These are phyloP conservation scores for Loxodonta africana DNA, from an alignment of 2,113 vertebrate genomes.

Conservation along the genomic window DNA sequence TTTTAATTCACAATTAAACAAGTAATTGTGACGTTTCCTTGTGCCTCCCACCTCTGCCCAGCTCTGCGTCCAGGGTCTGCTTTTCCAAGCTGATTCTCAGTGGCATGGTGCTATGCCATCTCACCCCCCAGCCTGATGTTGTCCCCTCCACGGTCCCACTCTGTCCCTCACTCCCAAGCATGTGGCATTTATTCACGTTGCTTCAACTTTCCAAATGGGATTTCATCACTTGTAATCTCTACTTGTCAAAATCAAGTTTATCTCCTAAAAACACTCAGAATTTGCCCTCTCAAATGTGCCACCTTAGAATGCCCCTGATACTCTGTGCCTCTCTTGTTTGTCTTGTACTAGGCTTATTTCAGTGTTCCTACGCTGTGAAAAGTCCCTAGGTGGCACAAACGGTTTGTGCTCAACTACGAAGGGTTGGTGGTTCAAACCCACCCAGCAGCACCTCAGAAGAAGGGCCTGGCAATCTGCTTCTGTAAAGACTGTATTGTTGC, in stretches of 20 bases:
- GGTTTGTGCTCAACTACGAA: background rate
- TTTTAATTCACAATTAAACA: rapidly evolving
- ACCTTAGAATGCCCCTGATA: background rate
- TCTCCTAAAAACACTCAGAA: rapidly evolving
- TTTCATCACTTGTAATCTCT: rapidly evolving
- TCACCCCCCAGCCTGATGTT: rapidly evolving
- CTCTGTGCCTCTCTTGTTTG: too few species aligned
- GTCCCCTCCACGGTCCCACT: rapidly evolving
- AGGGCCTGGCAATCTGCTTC: too few species aligned
- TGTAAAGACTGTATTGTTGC: too few species aligned
- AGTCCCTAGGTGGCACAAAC: background rate
- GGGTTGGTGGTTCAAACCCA: too few species aligned
- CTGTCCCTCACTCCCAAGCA: rapidly evolving
- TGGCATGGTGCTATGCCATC: background rate
- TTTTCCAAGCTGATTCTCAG: background rate
- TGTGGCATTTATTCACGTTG: rapidly evolving
- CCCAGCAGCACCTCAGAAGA: too few species aligned
- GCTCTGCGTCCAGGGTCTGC: too few species aligned
- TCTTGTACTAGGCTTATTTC: rapidly evolving
- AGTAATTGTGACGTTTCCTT: rapidly evolving
- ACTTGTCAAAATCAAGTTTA: rapidly evolving
- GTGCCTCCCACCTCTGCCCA: rapidly evolving
- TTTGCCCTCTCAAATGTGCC: background rate
- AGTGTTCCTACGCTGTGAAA: background rate
- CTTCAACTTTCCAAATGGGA: rapidly evolving